phyloP scores from a whole-genome alignment of 2,888 invertebrate species.

The Callimorpha dominula region DNA sequence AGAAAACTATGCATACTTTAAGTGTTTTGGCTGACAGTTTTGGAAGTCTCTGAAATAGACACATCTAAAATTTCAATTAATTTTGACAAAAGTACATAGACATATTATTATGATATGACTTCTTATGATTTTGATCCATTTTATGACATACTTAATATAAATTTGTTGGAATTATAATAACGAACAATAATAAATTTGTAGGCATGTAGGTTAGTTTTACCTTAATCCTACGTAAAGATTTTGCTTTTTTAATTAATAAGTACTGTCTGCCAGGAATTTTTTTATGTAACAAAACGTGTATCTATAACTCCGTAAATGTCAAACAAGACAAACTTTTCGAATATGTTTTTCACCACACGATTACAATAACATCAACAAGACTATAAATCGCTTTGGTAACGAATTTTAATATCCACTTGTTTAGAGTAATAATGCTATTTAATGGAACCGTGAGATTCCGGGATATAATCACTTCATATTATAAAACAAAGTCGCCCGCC shows the following conservation, averaged over 20 bases:
- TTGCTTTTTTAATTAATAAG: background rate
- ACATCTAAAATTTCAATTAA: background rate
- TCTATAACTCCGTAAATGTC: background rate
- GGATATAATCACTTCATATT: background rate
- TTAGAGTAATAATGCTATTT: background rate
- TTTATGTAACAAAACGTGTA: background rate
- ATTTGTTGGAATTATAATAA: background rate
- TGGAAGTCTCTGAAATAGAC: background rate
- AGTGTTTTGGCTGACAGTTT: no score
- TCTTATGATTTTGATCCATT: background rate
- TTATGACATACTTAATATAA: background rate
- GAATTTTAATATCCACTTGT: background rate
- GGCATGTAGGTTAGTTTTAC: no score
- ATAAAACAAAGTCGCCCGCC: no score
- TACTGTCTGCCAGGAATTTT: background rate
- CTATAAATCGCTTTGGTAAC: no score
- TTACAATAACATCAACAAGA: no score
- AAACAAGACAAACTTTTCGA: background rate
- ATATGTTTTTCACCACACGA: background rate
- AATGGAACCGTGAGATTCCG: background rate
- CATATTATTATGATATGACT: background rate
- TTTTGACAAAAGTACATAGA: background rate
- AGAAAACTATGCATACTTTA: no score
- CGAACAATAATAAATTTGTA: no score
- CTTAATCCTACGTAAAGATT: background rate